A percentile compares a stretch with the other conserved stretches of the same genome.
phyloP scores from a whole-genome alignment of 2,113 vertebrate species.

The Catharus minimus region DNA sequence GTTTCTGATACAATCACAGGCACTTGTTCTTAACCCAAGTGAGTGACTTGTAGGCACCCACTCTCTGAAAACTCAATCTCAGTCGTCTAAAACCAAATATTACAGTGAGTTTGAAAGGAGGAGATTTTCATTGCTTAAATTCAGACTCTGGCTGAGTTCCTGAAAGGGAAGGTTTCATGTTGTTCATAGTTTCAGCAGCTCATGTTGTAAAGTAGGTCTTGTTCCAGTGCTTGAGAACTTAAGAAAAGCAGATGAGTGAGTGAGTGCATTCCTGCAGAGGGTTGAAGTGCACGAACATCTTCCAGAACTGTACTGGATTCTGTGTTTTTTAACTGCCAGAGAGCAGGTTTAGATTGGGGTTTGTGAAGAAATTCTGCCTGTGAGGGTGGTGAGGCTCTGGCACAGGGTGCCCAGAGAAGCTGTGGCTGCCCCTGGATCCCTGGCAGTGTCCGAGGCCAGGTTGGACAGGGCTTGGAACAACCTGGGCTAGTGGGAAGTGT shows the following conservation, averaged over 20 bases:
- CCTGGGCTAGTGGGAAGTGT: fast-evolving
- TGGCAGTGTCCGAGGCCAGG: neutral
- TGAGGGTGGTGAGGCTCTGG: neutral
- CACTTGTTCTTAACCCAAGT: neutral
- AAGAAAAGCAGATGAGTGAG: neutral
- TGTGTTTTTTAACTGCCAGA: neutral
- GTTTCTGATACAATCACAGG: neutral
- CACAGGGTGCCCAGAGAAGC: neutral
- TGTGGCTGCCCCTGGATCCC: neutral
- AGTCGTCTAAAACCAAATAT: neutral
- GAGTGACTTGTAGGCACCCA: neutral
- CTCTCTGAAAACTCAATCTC: neutral
- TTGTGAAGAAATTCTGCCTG: neutral
- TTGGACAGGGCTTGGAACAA: fast-evolving
- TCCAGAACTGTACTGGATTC: neutral
- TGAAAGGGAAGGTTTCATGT: neutral
- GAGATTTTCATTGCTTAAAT: neutral
- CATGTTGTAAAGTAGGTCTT: neutral
- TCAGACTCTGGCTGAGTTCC: neutral
- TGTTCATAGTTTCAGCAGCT: neutral
- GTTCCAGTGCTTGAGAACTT: neutral
- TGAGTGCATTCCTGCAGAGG: neutral
- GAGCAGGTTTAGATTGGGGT: neutral
- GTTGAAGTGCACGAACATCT: neutral
- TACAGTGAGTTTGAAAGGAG: neutral